Conservation (phyloP, 2,888 invertebrate species). For the Kuschelorhynchus macadamiae region DNA sequence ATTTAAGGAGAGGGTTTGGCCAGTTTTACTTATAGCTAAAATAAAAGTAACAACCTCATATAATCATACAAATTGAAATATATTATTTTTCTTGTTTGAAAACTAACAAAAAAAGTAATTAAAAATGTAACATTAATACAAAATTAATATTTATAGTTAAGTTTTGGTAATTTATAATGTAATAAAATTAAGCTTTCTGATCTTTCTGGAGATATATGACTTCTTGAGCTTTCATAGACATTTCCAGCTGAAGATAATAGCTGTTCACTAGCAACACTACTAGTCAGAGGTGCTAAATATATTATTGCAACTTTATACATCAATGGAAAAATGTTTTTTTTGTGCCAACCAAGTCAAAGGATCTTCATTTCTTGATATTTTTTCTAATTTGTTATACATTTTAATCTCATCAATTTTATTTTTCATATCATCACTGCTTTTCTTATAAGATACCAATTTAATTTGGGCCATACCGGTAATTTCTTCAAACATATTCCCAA, state of each 20-base stretch:
- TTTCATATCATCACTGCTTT: slow-evolving; percentile 6
- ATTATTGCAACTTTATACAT: neutral
- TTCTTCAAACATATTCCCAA: neutral
- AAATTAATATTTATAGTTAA: slow-evolving; percentile 4
- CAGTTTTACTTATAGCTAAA: too few species aligned
- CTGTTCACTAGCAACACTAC: slow-evolving; percentile 1
- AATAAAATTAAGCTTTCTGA: slow-evolving; percentile 12
- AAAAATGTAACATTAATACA: too few species aligned
- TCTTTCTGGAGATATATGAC: slow-evolving; percentile 20
- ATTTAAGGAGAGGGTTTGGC: too few species aligned
- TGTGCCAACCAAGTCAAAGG: slow-evolving; percentile 21
- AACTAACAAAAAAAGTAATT: too few species aligned
- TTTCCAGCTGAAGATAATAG: slow-evolving; percentile 21
- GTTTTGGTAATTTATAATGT: neutral
- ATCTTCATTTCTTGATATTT: slow-evolving; percentile 26
- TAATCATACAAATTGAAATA: too few species aligned
- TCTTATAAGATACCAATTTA: neutral
- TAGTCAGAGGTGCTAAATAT: slow-evolving; percentile 16
- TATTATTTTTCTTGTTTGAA: too few species aligned
- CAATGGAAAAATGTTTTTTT: slow-evolving; percentile 23
- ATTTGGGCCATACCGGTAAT: too few species aligned
- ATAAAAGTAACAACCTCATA: too few species aligned
- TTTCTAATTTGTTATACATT: slow-evolving; percentile 16
- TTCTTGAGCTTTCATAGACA: slow-evolving; percentile 25
- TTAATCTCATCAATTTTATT: slow-evolving; percentile 18